Conservation (phyloP, 2,888 invertebrate species). For the Ceraclea dissimilis region DNA sequence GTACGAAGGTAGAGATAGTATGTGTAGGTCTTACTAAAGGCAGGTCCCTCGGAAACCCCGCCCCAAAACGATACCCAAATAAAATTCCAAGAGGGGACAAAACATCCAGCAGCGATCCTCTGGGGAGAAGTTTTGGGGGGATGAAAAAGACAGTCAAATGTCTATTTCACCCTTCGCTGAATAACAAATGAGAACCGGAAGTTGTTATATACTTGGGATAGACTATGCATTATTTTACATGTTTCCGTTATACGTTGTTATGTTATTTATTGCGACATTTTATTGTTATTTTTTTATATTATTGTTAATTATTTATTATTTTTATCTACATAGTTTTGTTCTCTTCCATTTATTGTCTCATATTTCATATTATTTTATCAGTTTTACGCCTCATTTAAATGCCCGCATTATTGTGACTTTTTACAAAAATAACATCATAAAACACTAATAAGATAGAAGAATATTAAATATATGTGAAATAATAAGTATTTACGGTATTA, state of each 20-base stretch:
- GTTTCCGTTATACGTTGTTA: background rate
- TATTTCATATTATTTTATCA: no score
- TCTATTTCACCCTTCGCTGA: slow-evolving; percentile 5
- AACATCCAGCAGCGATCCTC: background rate
- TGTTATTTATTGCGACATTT: background rate
- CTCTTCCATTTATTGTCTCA: no score
- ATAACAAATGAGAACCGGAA: slow-evolving; percentile 11
- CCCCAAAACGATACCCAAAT: background rate
- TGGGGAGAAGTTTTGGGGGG: background rate
- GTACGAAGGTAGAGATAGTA: no score
- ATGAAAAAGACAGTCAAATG: slow-evolving; percentile 1
- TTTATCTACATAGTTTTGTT: background rate
- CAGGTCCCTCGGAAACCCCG: background rate
- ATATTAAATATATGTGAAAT: no score
- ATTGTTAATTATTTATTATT: background rate
- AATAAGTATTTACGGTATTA: no score
- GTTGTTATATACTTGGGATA: slow-evolving; percentile 7
- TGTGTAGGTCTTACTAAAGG: no score
- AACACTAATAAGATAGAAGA: no score
- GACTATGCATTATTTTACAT: background rate
- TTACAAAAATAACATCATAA: no score
- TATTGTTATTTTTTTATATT: background rate
- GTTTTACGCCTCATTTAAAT: no score
- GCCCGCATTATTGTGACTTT: no score
- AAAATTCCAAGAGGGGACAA: background rate